Base-by-base conservation (phyloP, 1,140 invertebrate species). In the Sitodiplosis mosellana region DNA sequence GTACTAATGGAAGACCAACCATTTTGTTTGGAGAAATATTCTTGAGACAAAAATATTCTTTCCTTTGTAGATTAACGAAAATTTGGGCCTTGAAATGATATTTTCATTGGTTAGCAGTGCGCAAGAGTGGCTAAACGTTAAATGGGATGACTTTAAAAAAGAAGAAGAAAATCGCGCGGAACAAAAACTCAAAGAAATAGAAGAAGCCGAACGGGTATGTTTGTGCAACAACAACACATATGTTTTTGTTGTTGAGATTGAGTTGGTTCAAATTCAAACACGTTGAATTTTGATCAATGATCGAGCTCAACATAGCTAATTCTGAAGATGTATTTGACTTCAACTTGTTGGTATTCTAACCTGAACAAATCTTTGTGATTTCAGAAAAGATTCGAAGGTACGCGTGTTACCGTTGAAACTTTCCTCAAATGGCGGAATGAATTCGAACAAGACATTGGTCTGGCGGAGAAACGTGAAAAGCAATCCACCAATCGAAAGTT, bases 1-100 rank as follows among this genome's bases (percentile, higher is more conserved):
- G 83, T 87, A 68, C 53, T 48, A 15, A 21, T 41, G 38, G 7
- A n/a, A 17, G 17, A 41, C 38, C 7, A 20, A 19, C 17, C 19
- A n/a, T n/a, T n/a, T 14, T 38, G 15, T n/a, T 38, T 48, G 27
- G 22, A 22, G 45, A 11, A 12, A 38, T 11, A 38, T 19, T 46
- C 18, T 15, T 11, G 6, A 40, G 12, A 48, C 17, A 43, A 6
- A 48, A 37, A 14, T 21, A 21, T 6, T 40, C 41, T 5, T 43
- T 43, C 7, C 7, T 7, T 58, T 64, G 51, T 59, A 85, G 81
- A 83, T 77, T 48, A 68, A 83, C 51, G 87, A 92, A 60, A 95
- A 93, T 70, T 56, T 95, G 49, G 93, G 93, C 2, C 96, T 91
- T 81, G 91, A 90, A 12, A 95, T 97, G 90, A 77, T 97, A 21